A percentile compares a stretch with the other conserved stretches of the same genome.
Evolutionary conservation across 2,888 invertebrate genomes (phyloP).

Genomic region (Drosophila pegasa): DNA sequence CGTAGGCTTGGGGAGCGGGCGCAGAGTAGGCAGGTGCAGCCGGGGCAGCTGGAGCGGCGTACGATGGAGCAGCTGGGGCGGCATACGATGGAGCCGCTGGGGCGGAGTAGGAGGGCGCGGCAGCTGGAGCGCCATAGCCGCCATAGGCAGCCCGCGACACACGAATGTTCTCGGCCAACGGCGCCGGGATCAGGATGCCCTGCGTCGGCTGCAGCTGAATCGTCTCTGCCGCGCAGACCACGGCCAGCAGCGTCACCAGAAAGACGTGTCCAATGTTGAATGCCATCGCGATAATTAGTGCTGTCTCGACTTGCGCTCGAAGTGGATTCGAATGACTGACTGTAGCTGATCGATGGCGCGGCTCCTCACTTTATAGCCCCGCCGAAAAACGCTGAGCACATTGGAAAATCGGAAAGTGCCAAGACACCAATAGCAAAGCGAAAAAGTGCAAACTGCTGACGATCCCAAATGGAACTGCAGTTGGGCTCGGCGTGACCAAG

Average conservation of each 20-base stretch:
- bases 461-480: slow-evolving; percentile 19
- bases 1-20: slow-evolving; percentile 37
- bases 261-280: slow-evolving; percentile 57
- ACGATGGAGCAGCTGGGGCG: slow-evolving; percentile 46
- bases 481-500: slow-evolving; percentile 27
- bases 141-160: slow-evolving; percentile 70
- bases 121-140: slow-evolving; percentile 52
- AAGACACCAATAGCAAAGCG: slow-evolving; percentile 14
- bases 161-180: slow-evolving; percentile 77
- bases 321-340: slow-evolving; percentile 49
- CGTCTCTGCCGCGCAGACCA: slow-evolving; percentile 52
- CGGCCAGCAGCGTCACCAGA: slow-evolving; percentile 52
- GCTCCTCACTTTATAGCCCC: slow-evolving; percentile 62
- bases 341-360: slow-evolving; percentile 39
- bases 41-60: slow-evolving; percentile 50
- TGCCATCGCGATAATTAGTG: slow-evolving; percentile 49
- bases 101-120: slow-evolving; percentile 44
- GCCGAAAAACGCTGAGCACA: slow-evolving; percentile 51
- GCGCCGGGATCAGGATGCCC: slow-evolving; percentile 81
- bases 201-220: slow-evolving; percentile 80
- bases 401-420: slow-evolving; percentile 45
- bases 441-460: slow-evolving; percentile 64
- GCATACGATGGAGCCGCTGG: slow-evolving; percentile 45
- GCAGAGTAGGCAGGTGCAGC: slow-evolving; percentile 62
- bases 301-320: slow-evolving; percentile 53